Base-by-base conservation (phyloP, 2,888 invertebrate species). In the Drosophila austrosaltans region DNA sequence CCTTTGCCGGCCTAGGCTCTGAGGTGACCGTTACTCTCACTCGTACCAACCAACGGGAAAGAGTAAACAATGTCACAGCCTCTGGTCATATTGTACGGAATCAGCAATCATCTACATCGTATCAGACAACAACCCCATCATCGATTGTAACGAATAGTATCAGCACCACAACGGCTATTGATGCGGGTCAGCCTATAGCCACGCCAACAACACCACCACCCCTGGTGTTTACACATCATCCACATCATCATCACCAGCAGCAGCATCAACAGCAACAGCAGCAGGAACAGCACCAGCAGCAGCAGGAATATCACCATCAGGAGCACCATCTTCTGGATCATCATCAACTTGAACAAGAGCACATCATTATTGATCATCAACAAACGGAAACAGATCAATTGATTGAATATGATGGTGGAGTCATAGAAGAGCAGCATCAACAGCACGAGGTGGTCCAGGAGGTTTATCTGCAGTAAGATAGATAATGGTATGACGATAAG, bases 41-140 rank as follows among this genome's bases (percentile, higher is more conserved):
- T 76, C 90, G 90, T 58, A 79, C 82, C 61, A 85, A 81, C 73
- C 83, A 87, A 61, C 83, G 83, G 48, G 87, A 81, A 61, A 83
- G 86, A 36, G 76, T 87, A 8, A 82, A 77, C 6, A 85, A 73
- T 66, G 82, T 89, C 77, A 84, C 82, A 59, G 79, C 90, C 90
- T 90, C 91, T 82, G 91, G 91, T 91, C 91, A 91, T 91, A 91
- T 91, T 90, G 90, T 91, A 79, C 81, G 90, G 66, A 89, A 90
- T 77, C 90, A 89, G 60, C 82, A 78, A 67, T 69, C 76, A 59
- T 72, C 30, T 71, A 81, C 57, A 25, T 39, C 57, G 57, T 48
- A 48, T 48, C 48, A 48, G 39, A 61, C 88, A 75, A 72, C 84
- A 72, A 63, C 76, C 72, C 48, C 82, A 75, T 25, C 77, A 62